Evolutionary conservation across 2,113 vertebrate genomes (phyloP).

Genomic region (Cebus imitator): DNA sequence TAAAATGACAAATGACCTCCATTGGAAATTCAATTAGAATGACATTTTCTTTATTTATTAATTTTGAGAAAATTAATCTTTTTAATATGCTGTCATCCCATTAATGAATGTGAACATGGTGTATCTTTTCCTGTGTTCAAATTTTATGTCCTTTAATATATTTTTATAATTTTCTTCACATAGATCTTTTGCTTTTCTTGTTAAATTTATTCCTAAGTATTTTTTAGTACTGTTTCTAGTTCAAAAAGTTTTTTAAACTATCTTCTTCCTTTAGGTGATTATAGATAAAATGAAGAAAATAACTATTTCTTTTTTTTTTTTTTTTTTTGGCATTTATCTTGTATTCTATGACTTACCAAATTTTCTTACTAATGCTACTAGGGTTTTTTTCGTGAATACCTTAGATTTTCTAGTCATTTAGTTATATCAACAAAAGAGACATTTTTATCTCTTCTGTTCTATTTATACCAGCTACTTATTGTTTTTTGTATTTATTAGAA

Average conservation of each 20-base stretch:
- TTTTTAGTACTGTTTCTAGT: background rate
- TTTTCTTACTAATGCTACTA: background rate
- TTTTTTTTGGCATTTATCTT: background rate
- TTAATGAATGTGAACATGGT: background rate
- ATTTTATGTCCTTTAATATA: background rate
- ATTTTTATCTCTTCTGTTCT: background rate
- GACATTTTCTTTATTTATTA: background rate
- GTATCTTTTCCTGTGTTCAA: background rate
- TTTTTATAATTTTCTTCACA: background rate
- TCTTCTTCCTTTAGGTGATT: background rate
- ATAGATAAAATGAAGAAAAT: background rate
- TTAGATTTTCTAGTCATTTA: slow-evolving; percentile 3
- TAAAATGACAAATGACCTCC: background rate
- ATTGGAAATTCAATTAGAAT: background rate
- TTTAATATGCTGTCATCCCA: background rate
- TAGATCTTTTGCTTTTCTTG: background rate
- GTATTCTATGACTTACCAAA: background rate
- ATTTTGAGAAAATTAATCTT: background rate
- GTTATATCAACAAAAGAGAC: background rate
- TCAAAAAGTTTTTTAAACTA: background rate
- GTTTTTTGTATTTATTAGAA: background rate
- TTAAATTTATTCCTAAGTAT: background rate
- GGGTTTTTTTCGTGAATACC: background rate
- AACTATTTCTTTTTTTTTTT: background rate
- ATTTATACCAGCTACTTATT: background rate